Base-by-base conservation (phyloP, 1,140 invertebrate species). In the Platyura marginata region DNA sequence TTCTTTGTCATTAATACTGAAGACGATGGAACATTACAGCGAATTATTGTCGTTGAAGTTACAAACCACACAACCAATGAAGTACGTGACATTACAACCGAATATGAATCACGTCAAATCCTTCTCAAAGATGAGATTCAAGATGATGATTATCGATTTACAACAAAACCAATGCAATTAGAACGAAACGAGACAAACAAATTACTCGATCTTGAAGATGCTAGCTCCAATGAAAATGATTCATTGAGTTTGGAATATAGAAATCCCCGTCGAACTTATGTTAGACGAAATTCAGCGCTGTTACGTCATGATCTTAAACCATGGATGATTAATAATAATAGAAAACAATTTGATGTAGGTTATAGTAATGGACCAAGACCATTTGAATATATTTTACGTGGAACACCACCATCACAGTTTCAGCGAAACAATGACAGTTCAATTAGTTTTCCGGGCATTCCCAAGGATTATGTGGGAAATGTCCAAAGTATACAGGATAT, bases 401-500 rank as follows among this genome's bases (percentile, higher is more conserved):
- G 32, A 9, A n/a, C 18, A 21, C 25, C 13, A 33, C 25, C 41
- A 18, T 20, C 25, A 8, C 13, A 32, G 15, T 35, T 42, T 33
- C 22, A 34, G n/a, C 29, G 25, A 20, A 33, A 19, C 15, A 21
- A 41, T 15, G 22, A 22, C 8, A 11, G 10, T 11, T 22, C 25
- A 6, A 8, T 13, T 8, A 29, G 25, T 29, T 29, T 29, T 11
- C 18, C 3, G 15, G 18, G 5, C n/a, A 42, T 16, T 37, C 18
- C n/a, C 5, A n/a, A 37, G 15, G 35, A 37, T 6, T 19, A 37
- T 15, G 13, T 6, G 16, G 35, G 35, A 22, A 41, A 16, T 41
- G 36, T 44, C 3, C 37, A 44, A 11, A 44, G 33, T 18, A 44
- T 44, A 19, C 35, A 44, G 22, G 42, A 44, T 38, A 44, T 44